These are phyloP conservation scores for Molorchus minor DNA, from an alignment of 2,888 invertebrate species.

Conservation along the genomic window DNA sequence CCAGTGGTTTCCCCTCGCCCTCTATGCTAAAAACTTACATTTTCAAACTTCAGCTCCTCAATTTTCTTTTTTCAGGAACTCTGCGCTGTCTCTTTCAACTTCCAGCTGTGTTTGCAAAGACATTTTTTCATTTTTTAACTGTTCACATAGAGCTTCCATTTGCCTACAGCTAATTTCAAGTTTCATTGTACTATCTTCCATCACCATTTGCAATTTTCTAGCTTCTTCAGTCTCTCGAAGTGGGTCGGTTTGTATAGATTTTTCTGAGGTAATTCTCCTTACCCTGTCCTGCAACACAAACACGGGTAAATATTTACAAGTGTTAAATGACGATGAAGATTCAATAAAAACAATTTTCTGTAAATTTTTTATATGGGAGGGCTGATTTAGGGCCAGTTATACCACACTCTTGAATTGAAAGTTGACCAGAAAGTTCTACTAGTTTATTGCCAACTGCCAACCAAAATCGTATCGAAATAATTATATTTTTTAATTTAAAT, in stretches of 20 bases:
- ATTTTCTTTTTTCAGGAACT: slow-evolving; percentile 51
- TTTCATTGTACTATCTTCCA: slow-evolving; percentile 58
- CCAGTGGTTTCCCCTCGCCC: background rate
- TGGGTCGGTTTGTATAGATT: slow-evolving; percentile 51
- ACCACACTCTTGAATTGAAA: no score
- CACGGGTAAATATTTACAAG: slow-evolving; percentile 2
- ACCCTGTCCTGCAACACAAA: slow-evolving; percentile 38
- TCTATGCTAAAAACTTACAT: slow-evolving; percentile 41
- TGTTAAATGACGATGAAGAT: no score
- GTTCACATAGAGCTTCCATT: slow-evolving; percentile 56
- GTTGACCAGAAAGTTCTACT: no score
- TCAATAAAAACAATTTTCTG: no score
- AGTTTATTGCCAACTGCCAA: no score
- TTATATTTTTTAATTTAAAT: no score
- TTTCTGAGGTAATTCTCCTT: slow-evolving; percentile 25
- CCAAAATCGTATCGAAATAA: no score
- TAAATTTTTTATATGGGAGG: no score
- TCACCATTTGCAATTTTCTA: slow-evolving; percentile 54
- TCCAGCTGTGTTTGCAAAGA: slow-evolving; percentile 52
- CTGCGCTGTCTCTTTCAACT: slow-evolving; percentile 51
- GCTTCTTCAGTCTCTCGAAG: slow-evolving; percentile 49
- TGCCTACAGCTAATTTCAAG: slow-evolving; percentile 58
- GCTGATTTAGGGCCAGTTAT: no score
- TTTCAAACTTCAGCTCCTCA: slow-evolving; percentile 52
- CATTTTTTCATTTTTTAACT: slow-evolving; percentile 57